phyloP scores from a whole-genome alignment of 1,140 invertebrate genomes.

The Eriosoma lanigerum region DNA sequence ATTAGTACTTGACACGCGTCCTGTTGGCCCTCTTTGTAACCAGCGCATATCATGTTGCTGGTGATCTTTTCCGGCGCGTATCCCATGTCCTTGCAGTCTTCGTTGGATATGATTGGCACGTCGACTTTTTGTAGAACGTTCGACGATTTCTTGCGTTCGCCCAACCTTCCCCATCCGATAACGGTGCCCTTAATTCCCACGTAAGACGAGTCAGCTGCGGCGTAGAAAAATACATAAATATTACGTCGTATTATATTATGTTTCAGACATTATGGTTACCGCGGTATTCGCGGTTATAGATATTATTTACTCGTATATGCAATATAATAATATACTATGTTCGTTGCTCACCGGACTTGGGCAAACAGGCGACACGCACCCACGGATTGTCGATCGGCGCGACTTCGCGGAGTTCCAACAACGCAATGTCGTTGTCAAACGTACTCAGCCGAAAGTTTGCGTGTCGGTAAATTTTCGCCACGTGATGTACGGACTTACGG shows the following conservation, averaged over 20 bases:
- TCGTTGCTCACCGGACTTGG: constrained; percentile 61
- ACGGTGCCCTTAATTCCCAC: constrained; percentile 68
- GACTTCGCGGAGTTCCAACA: constrained; percentile 69
- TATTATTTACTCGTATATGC: too few species aligned
- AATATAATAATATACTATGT: too few species aligned
- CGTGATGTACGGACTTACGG: constrained; percentile 34
- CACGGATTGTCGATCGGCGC: constrained; percentile 62
- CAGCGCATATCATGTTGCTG: constrained; percentile 77
- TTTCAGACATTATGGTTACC: too few species aligned
- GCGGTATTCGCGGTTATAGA: too few species aligned
- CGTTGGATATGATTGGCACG: constrained; percentile 64
- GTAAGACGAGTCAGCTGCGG: constrained; percentile 56
- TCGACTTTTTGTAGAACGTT: constrained; percentile 63
- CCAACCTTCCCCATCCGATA: constrained; percentile 74
- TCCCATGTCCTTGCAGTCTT: constrained; percentile 63
- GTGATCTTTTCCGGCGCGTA: constrained; percentile 65
- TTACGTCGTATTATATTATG: neutral
- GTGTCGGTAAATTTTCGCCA: constrained; percentile 63
- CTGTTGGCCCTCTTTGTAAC: constrained; percentile 67
- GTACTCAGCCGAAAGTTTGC: constrained; percentile 78
- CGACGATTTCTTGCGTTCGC: constrained; percentile 66
- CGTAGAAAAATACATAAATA: neutral
- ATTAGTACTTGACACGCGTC: constrained; percentile 72
- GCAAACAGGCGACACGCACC: constrained; percentile 73
- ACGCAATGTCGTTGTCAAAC: constrained; percentile 85